phyloP scores from a whole-genome alignment of 35 echinoderm and acorn worm genomes.

The Acanthaster planci region DNA sequence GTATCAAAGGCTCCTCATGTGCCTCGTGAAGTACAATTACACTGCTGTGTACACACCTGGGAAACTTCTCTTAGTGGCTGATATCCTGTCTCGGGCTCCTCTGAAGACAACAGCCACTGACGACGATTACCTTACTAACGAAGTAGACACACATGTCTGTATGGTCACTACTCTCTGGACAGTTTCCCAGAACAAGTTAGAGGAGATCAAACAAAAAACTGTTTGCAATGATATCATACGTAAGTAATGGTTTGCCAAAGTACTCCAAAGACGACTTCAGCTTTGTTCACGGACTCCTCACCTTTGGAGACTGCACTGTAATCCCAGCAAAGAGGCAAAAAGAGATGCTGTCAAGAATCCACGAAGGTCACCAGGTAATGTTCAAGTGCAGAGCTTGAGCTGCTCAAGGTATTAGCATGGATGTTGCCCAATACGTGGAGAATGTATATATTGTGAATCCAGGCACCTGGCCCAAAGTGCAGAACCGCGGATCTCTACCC shows the following conservation, averaged over 20 bases:
- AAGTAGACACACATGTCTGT: slow-evolving; percentile 22
- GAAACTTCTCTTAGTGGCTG: slow-evolving; percentile 9
- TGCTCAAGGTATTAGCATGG: no score
- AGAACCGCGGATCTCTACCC: no score
- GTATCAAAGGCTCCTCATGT: neutral
- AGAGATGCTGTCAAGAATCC: no score
- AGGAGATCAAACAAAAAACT: neutral
- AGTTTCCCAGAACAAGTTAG: neutral
- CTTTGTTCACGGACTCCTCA: neutral
- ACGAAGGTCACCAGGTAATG: no score
- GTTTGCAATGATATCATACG: neutral
- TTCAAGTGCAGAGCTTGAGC: no score
- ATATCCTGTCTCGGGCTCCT: slow-evolving; percentile 38
- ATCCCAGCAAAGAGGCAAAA: no score
- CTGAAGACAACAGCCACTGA: neutral
- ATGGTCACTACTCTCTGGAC: slow-evolving; percentile 13
- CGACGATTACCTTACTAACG: neutral
- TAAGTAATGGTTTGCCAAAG: neutral
- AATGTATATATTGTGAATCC: no score
- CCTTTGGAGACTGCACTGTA: no score
- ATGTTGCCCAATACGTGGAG: no score
- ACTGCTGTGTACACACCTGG: slow-evolving; percentile 4
- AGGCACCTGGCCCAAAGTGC: no score
- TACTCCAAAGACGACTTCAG: neutral
- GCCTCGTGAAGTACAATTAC: slow-evolving; percentile 30